Evolutionary conservation across 2,797 vertebrate species (phyloP).

Genomic region (Neostethus bicornis): DNA sequence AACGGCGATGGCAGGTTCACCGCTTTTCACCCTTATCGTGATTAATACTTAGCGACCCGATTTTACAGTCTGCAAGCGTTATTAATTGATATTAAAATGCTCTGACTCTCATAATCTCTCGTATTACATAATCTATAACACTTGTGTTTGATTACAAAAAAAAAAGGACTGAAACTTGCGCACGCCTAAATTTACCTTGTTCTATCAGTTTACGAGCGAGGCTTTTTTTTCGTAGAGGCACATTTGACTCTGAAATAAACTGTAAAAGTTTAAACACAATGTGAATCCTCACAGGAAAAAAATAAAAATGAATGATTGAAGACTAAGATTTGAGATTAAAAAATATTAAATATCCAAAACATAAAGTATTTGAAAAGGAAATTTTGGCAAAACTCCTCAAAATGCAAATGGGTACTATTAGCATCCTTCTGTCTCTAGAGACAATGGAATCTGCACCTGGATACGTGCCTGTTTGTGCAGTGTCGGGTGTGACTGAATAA

Average conservation of each 20-base stretch:
- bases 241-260: not conserved
- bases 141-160: conserved; percentile 3
- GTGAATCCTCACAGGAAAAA: not conserved
- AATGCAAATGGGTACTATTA: no score
- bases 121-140: conserved; percentile 14
- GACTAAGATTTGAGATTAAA: not conserved
- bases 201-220: not conserved
- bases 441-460: no score
- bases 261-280: not conserved
- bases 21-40: conserved; percentile 21
- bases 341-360: not conserved
- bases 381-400: not conserved
- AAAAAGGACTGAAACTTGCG: not conserved
- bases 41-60: conserved; percentile 25
- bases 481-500: no score
- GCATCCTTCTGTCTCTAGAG: no score
- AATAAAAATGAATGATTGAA: not conserved
- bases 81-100: conserved; percentile 36
- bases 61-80: conserved; percentile 20
- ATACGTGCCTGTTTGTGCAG: no score
- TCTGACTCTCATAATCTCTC: conserved; percentile 21
- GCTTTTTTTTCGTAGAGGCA: not conserved
- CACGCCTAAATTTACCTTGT: conserved; percentile 3
- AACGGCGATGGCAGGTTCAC: conserved; percentile 9
- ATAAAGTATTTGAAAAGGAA: not conserved